These are phyloP conservation scores for Cossypha polioptera DNA, from an alignment of 2,797 vertebrate species.

Conservation along the genomic window DNA sequence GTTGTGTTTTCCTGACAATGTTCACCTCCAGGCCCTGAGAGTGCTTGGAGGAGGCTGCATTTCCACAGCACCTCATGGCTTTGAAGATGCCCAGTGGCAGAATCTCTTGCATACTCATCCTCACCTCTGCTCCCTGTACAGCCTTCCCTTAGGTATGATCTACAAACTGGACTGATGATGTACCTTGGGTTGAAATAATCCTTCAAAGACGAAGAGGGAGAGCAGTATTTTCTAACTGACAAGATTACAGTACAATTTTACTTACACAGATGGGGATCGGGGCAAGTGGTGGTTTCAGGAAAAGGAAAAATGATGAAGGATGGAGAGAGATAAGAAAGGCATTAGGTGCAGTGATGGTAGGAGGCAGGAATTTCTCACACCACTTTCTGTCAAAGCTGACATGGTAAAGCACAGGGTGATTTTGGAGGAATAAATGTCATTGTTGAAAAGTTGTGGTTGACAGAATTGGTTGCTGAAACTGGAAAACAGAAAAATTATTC, in stretches of 20 bases:
- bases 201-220: background rate
- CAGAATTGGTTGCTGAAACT: background rate
- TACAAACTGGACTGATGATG: background rate
- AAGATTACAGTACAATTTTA: background rate
- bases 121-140: background rate
- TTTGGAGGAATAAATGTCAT: background rate
- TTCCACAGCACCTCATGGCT: background rate
- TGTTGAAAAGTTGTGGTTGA: background rate
- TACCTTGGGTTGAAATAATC: background rate
- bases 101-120: background rate
- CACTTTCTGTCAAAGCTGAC: background rate
- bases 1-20: background rate
- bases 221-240: background rate
- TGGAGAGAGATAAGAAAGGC: background rate
- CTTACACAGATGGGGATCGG: fast-evolving
- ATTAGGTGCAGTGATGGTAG: background rate
- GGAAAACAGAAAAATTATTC: background rate
- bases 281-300: background rate
- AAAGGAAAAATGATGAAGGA: background rate
- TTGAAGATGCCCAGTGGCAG: background rate
- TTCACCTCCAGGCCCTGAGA: background rate
- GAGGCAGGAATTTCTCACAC: background rate
- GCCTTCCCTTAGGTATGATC: background rate
- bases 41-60: background rate
- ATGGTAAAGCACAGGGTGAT: fast-evolving